phyloP scores from a whole-genome alignment of 2,888 invertebrate species.

The Harpalus rubripes region DNA sequence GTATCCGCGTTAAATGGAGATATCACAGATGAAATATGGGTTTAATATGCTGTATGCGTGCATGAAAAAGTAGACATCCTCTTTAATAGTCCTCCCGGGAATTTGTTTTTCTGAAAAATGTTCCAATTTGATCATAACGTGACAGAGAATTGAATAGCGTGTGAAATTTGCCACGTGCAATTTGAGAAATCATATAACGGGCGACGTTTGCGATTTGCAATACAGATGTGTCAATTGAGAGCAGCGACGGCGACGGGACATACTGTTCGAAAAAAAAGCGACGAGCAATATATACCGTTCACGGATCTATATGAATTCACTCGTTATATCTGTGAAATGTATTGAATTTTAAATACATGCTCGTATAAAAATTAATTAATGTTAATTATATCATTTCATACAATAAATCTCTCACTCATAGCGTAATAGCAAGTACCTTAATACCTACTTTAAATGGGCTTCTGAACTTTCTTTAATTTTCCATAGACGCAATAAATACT shows the following conservation, averaged over 20 bases:
- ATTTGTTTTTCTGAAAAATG: conserved; percentile 45
- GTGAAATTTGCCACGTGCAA: conserved; percentile 45
- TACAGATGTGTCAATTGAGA: conserved; percentile 8
- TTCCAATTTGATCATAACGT: conserved; percentile 46
- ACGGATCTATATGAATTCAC: not conserved
- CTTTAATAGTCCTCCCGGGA: conserved; percentile 33
- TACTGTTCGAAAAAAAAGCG: not conserved
- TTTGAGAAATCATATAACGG: conserved; percentile 41
- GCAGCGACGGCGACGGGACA: not conserved
- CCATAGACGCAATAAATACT: no score
- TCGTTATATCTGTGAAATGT: no score
- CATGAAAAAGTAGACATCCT: conserved; percentile 40
- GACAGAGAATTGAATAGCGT: conserved; percentile 45
- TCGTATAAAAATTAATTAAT: no score
- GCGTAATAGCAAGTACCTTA: no score
- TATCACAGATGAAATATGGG: conserved; percentile 17
- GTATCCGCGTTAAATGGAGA: conserved; percentile 17
- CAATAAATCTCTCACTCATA: no score
- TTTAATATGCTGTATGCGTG: conserved; percentile 25
- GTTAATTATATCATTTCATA: no score
- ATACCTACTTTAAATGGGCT: no score
- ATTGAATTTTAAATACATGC: no score
- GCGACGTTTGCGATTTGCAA: conserved; percentile 4
- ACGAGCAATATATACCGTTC: not conserved
- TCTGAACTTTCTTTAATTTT: no score